Conservation (phyloP, 2,888 invertebrate species). For the Boloria selene region DNA sequence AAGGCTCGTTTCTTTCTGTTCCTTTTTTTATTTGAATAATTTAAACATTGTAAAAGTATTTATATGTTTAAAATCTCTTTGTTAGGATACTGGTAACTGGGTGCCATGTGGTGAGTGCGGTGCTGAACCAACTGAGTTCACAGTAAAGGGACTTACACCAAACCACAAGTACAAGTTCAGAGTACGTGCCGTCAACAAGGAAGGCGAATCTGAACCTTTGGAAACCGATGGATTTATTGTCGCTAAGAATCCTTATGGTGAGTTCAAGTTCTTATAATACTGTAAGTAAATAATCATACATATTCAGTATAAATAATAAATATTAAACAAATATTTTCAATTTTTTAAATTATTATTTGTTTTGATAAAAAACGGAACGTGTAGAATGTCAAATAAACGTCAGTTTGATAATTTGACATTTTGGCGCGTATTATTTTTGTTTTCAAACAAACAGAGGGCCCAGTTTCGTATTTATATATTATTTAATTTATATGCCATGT, state of each 20-base stretch:
- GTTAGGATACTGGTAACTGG: conserved; percentile 94
- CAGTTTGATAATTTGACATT: no score
- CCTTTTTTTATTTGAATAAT: no score
- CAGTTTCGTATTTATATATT: no score
- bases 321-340: not conserved
- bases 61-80: not conserved
- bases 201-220: conserved; percentile 97
- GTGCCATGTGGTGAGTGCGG: conserved; percentile 97
- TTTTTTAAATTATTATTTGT: no score
- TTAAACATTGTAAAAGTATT: no score
- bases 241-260: conserved; percentile 98
- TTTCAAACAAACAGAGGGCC: no score
- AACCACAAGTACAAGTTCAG: conserved; percentile 99
- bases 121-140: conserved; percentile 89
- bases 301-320: not conserved
- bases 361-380: no score
- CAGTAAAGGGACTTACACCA: conserved; percentile 94
- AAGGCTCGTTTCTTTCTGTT: no score
- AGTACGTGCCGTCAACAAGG: conserved; percentile 98
- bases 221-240: conserved; percentile 93
- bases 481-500: no score
- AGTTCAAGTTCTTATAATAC: conserved; percentile 40
- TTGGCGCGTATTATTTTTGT: no score
- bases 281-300: not conserved
- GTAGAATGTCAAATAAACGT: no score